Percentiles rank a stretch among this genome's conserved stretches.
These are phyloP conservation scores for Idris sp. DNA, from an alignment of 1,140 invertebrate genomes.

Conservation along the genomic window DNA sequence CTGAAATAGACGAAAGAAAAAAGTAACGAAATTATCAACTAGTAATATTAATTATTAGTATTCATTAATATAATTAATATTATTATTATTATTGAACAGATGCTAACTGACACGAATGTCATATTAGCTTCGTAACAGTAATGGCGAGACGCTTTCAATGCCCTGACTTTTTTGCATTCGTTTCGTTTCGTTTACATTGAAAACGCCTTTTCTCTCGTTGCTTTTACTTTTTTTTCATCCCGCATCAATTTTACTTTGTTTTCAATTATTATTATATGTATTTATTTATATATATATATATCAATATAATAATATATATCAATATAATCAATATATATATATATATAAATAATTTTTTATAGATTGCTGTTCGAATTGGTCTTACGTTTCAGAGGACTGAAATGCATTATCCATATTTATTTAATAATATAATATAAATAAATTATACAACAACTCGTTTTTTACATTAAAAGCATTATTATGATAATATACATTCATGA, in stretches of 20 bases:
- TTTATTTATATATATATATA: too few relatives aligned
- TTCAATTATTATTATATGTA: too few relatives aligned
- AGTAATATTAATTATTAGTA: conserved; percentile 61
- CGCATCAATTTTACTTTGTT: conserved; percentile 42
- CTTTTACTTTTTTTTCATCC: conserved; percentile 29
- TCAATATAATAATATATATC: too few relatives aligned
- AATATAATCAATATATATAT: too few relatives aligned
- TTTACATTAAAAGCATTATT: conserved; percentile 38
- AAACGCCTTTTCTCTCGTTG: conserved; percentile 57
- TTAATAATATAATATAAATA: conserved; percentile 57
- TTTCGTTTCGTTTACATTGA: conserved; percentile 22
- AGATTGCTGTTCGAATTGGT: conserved; percentile 60
- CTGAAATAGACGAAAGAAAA: conserved; percentile 47
- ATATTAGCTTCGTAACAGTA: conserved; percentile 60
- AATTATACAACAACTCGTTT: conserved; percentile 50
- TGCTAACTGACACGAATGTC: conserved; percentile 61
- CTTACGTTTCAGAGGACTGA: conserved; percentile 48
- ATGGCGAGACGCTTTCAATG: conserved; percentile 48
- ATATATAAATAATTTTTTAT: too few relatives aligned
- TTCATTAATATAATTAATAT: conserved; percentile 53
- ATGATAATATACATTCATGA: conserved; percentile 31
- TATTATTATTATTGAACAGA: conserved; percentile 64
- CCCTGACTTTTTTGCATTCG: not conserved
- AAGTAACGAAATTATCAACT: conserved; percentile 61
- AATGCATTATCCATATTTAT: conserved; percentile 51